These are phyloP conservation scores for Bettongia penicillata DNA, from an alignment of 2,113 vertebrate species.

Conservation along the genomic window DNA sequence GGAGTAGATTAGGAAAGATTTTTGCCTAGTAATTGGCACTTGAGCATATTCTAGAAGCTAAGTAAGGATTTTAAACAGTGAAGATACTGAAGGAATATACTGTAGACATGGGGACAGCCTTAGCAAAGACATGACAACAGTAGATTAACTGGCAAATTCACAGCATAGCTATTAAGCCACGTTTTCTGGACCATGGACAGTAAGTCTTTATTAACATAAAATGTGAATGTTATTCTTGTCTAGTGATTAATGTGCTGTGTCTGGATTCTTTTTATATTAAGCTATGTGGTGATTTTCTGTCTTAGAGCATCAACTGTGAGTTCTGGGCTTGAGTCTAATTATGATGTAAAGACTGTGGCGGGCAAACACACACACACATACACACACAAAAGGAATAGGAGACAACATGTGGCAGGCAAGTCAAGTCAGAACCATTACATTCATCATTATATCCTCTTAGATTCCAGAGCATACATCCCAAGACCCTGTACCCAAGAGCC, in stretches of 20 bases:
- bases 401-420: neutral
- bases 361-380: too few relatives aligned
- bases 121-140: too few relatives aligned
- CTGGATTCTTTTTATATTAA: neutral
- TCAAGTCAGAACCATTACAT: neutral
- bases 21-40: neutral
- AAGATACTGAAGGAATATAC: too few relatives aligned
- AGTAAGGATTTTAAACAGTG: neutral
- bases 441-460: neutral
- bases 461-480: neutral
- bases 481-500: too few relatives aligned
- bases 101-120: too few relatives aligned
- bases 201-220: neutral
- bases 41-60: neutral
- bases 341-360: neutral
- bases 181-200: neutral
- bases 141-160: too few relatives aligned
- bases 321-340: neutral
- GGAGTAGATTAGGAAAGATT: neutral
- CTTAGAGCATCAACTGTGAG: neutral
- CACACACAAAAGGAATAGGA: too few relatives aligned
- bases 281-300: neutral
- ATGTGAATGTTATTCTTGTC: neutral
- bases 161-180: too few relatives aligned
- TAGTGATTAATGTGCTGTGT: neutral